phyloP scores from a whole-genome alignment of 1,140 invertebrate species.

The Spodoptera frugiperda region DNA sequence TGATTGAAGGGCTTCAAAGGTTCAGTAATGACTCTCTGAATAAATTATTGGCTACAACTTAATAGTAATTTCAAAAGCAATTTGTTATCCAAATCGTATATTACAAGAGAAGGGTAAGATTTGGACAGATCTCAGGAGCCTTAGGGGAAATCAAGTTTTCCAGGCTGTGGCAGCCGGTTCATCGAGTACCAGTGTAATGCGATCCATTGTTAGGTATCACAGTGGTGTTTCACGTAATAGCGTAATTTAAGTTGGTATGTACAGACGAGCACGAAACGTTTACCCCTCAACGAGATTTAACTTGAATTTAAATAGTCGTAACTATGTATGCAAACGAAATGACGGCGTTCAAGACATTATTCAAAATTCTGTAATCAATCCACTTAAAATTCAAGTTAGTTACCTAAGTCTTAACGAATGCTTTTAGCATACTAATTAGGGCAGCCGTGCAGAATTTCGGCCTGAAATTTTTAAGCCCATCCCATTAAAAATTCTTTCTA shows the following conservation, averaged over 20 bases:
- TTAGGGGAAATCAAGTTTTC: slow-evolving; percentile 58
- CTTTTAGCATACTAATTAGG: slow-evolving; percentile 38
- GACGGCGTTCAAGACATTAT: slow-evolving; percentile 14
- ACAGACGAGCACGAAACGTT: slow-evolving; percentile 23
- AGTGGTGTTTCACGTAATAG: slow-evolving; percentile 51
- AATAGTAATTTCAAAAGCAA: slow-evolving; percentile 52
- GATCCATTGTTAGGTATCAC: slow-evolving; percentile 54
- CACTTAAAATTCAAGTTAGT: slow-evolving; percentile 44
- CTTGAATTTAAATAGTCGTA: not conserved
- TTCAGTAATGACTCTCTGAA: slow-evolving; percentile 5
- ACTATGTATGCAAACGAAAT: slow-evolving; percentile 22
- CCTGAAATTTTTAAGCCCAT: slow-evolving; percentile 41
- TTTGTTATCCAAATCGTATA: slow-evolving; percentile 56
- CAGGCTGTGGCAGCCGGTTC: slow-evolving; percentile 39
- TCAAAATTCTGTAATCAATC: slow-evolving; percentile 46
- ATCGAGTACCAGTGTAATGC: slow-evolving; percentile 46
- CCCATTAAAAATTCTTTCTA: slow-evolving; percentile 12
- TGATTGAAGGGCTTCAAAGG: slow-evolving; percentile 17
- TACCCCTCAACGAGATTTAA: no score
- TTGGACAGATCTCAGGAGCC: slow-evolving; percentile 51
- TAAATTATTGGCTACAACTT: slow-evolving; percentile 40
- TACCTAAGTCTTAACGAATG: slow-evolving; percentile 36
- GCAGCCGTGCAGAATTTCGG: slow-evolving; percentile 16
- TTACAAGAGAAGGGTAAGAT: slow-evolving; percentile 56
- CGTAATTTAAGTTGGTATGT: slow-evolving; percentile 55